Percentiles rank a stretch among this genome's conserved stretches.
Conservation (phyloP, 2,888 invertebrate genomes). For the Acleris cristana region DNA sequence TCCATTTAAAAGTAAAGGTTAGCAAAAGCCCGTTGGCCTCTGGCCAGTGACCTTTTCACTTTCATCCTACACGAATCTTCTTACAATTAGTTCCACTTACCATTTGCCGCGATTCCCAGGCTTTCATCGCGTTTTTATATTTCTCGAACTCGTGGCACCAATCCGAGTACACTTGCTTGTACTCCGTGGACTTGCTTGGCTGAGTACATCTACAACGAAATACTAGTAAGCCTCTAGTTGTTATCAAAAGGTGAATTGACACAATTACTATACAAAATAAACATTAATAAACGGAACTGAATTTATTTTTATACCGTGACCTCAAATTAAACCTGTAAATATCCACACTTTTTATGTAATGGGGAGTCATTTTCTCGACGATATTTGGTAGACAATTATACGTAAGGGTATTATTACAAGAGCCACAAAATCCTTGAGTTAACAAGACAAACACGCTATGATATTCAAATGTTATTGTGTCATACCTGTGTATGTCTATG, state of each 20-base stretch:
- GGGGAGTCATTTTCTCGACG: constrained; percentile 4
- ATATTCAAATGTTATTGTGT: too few relatives aligned
- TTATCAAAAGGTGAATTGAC: not conserved
- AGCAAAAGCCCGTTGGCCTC: too few relatives aligned
- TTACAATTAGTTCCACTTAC: constrained; percentile 59
- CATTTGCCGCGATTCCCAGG: constrained; percentile 85
- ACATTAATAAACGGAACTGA: not conserved
- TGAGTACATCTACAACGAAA: constrained; percentile 77
- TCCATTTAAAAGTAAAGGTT: not conserved
- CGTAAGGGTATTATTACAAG: constrained; percentile 5
- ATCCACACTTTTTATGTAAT: constrained; percentile 9
- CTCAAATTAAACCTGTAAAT: constrained; percentile 15
- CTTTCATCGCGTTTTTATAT: constrained; percentile 87
- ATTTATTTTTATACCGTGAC: not conserved
- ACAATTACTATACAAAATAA: not conserved
- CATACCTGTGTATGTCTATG: constrained; percentile 82
- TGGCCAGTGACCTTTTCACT: not conserved
- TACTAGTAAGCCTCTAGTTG: not conserved
- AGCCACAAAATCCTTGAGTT: not conserved
- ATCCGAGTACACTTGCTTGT: constrained; percentile 86
- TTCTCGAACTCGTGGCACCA: constrained; percentile 90
- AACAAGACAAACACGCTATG: not conserved
- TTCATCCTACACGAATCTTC: not conserved
- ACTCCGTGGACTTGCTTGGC: constrained; percentile 83
- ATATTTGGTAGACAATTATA: constrained; percentile 5